These are phyloP conservation scores for Schizotus pectinicornis DNA, from an alignment of 2,888 invertebrate genomes.

Conservation along the genomic window DNA sequence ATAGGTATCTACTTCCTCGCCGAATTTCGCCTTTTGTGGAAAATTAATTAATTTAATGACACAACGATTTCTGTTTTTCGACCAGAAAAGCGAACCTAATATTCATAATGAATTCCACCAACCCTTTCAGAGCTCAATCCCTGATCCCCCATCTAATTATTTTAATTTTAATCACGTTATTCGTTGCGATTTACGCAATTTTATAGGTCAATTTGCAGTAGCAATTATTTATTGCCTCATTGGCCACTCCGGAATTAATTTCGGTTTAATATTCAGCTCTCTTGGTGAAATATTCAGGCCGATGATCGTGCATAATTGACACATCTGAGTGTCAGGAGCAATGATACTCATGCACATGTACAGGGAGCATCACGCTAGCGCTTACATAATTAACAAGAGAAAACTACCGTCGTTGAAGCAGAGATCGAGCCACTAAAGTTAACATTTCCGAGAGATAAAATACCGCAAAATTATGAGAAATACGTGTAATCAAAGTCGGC, in stretches of 20 bases:
- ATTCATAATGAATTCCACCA: slow-evolving; percentile 16
- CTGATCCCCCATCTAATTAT: slow-evolving; percentile 15
- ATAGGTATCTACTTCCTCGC: too few relatives aligned
- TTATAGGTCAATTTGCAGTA: slow-evolving; percentile 8
- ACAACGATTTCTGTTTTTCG: slow-evolving; percentile 10
- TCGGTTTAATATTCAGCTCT: not conserved
- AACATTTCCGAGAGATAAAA: too few relatives aligned
- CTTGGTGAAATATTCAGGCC: slow-evolving; percentile 8
- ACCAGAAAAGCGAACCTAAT: slow-evolving; percentile 9
- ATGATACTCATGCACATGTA: slow-evolving; percentile 16
- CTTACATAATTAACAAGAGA: too few relatives aligned
- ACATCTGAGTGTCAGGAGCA: slow-evolving; percentile 6
- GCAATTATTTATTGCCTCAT: slow-evolving; percentile 13
- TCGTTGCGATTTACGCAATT: not conserved
- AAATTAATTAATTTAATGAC: slow-evolving; percentile 11
- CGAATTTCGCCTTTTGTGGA: not conserved
- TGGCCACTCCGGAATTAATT: slow-evolving; percentile 9
- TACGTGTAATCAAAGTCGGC: too few relatives aligned
- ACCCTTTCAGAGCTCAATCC: slow-evolving; percentile 9
- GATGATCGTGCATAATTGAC: slow-evolving; percentile 12
- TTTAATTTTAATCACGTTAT: slow-evolving; percentile 11
- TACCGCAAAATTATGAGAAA: too few relatives aligned
- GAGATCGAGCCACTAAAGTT: too few relatives aligned
- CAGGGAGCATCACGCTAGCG: slow-evolving; percentile 5
- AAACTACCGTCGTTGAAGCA: too few relatives aligned